These are phyloP conservation scores for Miniopterus natalensis DNA, from an alignment of 2,113 vertebrate species.

Conservation along the genomic window DNA sequence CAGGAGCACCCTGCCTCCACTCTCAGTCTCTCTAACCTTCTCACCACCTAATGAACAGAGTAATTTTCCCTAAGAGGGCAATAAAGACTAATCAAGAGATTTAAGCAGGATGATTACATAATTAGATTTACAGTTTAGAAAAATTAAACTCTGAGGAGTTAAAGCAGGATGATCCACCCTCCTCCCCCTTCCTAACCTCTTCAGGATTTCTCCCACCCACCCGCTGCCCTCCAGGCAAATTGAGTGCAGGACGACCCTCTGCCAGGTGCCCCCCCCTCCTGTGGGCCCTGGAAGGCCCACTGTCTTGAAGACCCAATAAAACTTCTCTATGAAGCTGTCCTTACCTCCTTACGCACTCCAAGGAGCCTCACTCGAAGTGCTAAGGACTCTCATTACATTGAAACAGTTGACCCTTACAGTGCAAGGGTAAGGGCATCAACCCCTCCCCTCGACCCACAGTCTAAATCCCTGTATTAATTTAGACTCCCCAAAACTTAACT, in stretches of 20 bases:
- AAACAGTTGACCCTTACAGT: not conserved
- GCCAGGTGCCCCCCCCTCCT: too few relatives aligned
- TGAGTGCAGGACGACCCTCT: not conserved
- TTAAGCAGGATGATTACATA: not conserved
- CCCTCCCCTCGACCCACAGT: not conserved
- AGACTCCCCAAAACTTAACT: not conserved
- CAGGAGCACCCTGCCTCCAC: not conserved
- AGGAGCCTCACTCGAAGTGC: not conserved
- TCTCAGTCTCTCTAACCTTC: not conserved
- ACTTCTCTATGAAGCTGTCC: not conserved
- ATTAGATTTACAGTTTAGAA: constrained; percentile 48
- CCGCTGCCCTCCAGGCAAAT: not conserved
- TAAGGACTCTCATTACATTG: not conserved
- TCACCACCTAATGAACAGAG: not conserved
- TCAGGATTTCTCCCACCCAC: not conserved
- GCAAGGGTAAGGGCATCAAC: not conserved
- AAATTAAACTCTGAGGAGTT: constrained; percentile 39
- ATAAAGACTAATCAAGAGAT: constrained; percentile 57
- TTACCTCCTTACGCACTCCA: not conserved
- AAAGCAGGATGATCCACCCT: not conserved
- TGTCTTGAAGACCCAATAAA: not conserved
- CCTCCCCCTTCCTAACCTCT: not conserved
- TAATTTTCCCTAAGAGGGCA: not conserved
- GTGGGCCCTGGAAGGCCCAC: not conserved
- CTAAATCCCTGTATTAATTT: not conserved